These are phyloP conservation scores for Portevinia maculata DNA, from an alignment of 2,888 invertebrate genomes.

Conservation along the genomic window DNA sequence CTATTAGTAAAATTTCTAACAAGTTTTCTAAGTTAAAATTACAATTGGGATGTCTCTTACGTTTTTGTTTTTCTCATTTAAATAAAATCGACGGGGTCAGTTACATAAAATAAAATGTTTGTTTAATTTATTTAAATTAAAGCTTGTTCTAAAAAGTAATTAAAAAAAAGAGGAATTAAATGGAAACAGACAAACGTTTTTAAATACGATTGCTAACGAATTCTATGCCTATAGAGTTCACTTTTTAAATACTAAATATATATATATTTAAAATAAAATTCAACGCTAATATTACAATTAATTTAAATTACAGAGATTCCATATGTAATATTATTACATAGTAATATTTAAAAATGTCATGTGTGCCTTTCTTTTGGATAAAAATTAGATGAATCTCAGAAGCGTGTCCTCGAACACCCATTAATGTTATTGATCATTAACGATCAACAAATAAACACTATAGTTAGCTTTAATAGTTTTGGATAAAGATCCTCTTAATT, in stretches of 20 bases:
- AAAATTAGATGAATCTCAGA: constrained; percentile 24
- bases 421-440: constrained; percentile 2
- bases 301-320: constrained; percentile 73
- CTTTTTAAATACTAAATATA: constrained; percentile 49
- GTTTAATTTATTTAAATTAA: constrained; percentile 72
- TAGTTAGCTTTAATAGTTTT: constrained; percentile 42
- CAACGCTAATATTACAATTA: constrained; percentile 72
- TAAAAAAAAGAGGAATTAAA: constrained; percentile 46
- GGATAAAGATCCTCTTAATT: constrained; percentile 27
- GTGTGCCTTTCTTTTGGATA: constrained; percentile 46
- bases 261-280: constrained; percentile 63
- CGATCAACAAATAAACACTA: constrained; percentile 25
- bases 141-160: constrained; percentile 68
- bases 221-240: constrained; percentile 47
- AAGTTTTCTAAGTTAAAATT: constrained; percentile 69
- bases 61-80: constrained; percentile 33
- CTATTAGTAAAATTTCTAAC: constrained; percentile 59
- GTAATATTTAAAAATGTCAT: constrained; percentile 69
- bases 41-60: constrained; percentile 48
- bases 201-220: constrained; percentile 55
- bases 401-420: constrained; percentile 46
- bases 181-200: constrained; percentile 60
- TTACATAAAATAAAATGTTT: constrained; percentile 58
- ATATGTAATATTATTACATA: constrained; percentile 73
- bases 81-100: constrained; percentile 60